Percentiles rank a stretch among this genome's conserved stretches.
Conservation (phyloP, 2,888 invertebrate genomes). For the Drosophila maculinotata region DNA sequence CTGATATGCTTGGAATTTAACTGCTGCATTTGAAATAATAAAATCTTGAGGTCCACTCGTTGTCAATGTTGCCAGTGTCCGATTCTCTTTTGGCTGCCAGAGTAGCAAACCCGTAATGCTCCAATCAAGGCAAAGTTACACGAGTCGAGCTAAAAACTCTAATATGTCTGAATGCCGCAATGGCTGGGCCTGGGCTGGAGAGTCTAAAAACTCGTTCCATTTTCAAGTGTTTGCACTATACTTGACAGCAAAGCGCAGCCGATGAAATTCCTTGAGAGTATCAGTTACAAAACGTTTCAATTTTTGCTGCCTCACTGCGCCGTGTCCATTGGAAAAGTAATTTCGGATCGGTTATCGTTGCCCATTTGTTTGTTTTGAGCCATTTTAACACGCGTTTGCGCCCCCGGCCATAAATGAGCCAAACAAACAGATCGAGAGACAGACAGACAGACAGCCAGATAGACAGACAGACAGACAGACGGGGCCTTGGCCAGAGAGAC, state of each 20-base stretch:
- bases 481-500: constrained; percentile 22
- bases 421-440: constrained; percentile 13
- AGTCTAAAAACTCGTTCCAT: constrained; percentile 49
- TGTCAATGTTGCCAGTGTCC: constrained; percentile 9
- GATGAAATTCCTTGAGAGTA: constrained; percentile 64
- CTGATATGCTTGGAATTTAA: constrained; percentile 8
- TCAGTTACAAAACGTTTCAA: constrained; percentile 78
- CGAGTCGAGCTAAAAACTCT: constrained; percentile 30
- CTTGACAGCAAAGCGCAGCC: constrained; percentile 69
- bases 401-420: constrained; percentile 52
- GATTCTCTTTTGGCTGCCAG: constrained; percentile 30
- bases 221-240: constrained; percentile 69
- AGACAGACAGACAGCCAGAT: constrained; percentile 7
- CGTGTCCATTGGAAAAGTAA: constrained; percentile 60
- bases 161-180: constrained; percentile 32
- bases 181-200: constrained; percentile 17
- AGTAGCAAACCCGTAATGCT: constrained; percentile 45
- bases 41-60: constrained; percentile 28
- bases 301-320: constrained; percentile 72
- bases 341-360: constrained; percentile 72
- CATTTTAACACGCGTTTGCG: constrained; percentile 74
- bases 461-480: constrained; percentile 10
- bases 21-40: constrained; percentile 10
- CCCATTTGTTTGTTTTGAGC: constrained; percentile 72
- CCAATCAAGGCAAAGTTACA: constrained; percentile 53